Evolutionary conservation across 2,797 vertebrate species (phyloP).

Genomic region (Siniperca obscura): DNA sequence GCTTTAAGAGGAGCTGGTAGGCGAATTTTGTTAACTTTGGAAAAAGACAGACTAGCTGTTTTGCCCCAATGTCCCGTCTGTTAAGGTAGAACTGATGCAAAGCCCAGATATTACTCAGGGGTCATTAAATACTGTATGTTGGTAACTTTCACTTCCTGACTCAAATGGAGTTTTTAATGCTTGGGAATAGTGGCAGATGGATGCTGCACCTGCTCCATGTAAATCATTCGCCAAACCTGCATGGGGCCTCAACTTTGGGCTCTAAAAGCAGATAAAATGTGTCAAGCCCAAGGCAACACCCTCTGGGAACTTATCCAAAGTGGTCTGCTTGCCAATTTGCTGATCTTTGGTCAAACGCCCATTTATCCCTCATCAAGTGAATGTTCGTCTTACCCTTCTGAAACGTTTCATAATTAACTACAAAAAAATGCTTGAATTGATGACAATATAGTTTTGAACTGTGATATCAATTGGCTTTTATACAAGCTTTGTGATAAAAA

Average conservation of each 20-base stretch:
- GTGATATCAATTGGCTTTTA: conserved; percentile 4
- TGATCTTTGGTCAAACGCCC: conserved; percentile 60
- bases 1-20: neutral
- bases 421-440: neutral
- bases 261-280: conserved; percentile 68
- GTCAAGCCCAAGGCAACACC: conserved; percentile 64
- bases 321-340: conserved; percentile 47
- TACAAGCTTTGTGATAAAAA: conserved; percentile 17
- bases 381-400: neutral
- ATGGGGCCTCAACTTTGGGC: conserved; percentile 51
- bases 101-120: conserved; percentile 36
- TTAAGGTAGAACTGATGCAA: conserved; percentile 27
- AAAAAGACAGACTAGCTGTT: neutral
- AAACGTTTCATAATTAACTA: conserved; percentile 31
- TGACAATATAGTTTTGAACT: conserved; percentile 9
- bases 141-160: conserved; percentile 50
- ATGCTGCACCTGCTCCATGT: conserved; percentile 70
- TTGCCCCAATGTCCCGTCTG: conserved; percentile 7
- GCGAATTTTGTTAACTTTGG: neutral
- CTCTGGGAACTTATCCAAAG: conserved; percentile 65
- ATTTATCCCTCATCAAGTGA: conserved; percentile 54
- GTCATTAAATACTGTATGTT: conserved; percentile 46
- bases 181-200: conserved; percentile 74
- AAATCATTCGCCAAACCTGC: conserved; percentile 64
- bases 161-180: conserved; percentile 59